These are phyloP conservation scores for Dinoponera quadriceps DNA, from an alignment of 1,140 invertebrate species.

Conservation along the genomic window DNA sequence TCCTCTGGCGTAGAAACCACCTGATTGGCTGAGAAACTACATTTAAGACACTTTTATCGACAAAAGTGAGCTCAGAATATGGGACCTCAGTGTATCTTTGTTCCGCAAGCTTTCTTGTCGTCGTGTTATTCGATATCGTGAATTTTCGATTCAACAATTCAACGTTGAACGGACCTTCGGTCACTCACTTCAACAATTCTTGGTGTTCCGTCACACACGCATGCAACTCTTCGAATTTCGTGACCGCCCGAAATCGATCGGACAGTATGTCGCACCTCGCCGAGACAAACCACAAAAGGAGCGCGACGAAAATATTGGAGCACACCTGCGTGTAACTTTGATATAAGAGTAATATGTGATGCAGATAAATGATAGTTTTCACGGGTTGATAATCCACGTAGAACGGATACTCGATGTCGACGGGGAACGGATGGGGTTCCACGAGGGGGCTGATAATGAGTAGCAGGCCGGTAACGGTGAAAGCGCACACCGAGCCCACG, in stretches of 20 bases:
- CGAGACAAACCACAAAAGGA: conserved; percentile 68
- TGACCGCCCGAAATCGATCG: conserved; percentile 10
- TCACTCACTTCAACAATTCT: conserved; percentile 49
- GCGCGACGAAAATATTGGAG: conserved; percentile 61
- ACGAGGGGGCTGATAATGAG: conserved; percentile 59
- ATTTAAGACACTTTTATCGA: too few species aligned
- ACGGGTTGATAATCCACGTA: conserved; percentile 36
- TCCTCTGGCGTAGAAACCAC: too few species aligned
- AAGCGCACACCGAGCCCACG: not conserved
- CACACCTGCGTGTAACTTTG: conserved; percentile 59
- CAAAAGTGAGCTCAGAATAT: too few species aligned
- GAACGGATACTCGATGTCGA: conserved; percentile 68
- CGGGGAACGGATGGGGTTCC: conserved; percentile 61
- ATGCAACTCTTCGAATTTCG: conserved; percentile 6
- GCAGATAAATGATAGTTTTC: conserved; percentile 53
- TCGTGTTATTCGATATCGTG: too few species aligned
- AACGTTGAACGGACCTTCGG: too few species aligned
- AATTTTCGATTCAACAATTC: too few species aligned
- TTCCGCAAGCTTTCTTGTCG: too few species aligned
- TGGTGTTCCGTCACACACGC: conserved; percentile 65
- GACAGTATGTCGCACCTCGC: conserved; percentile 71
- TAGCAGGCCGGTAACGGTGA: not conserved
- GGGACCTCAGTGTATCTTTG: too few species aligned
- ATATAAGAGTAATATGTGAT: conserved; percentile 61
- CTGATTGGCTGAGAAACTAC: too few species aligned